phyloP scores from a whole-genome alignment of 2,113 vertebrate genomes.

The Mesitornis unicolor region DNA sequence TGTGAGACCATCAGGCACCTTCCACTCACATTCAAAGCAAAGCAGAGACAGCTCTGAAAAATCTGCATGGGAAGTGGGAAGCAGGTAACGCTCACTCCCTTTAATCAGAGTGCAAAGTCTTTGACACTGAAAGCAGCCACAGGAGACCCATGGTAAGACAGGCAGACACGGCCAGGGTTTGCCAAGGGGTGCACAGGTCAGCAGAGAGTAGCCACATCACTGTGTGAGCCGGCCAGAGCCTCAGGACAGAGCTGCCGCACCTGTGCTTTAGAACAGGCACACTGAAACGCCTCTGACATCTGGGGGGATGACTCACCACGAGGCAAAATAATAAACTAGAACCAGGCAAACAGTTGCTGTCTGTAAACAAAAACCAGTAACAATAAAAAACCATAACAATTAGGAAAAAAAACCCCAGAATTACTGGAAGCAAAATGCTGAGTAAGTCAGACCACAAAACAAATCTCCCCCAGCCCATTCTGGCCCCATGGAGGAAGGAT shows the following conservation, averaged over 20 bases:
- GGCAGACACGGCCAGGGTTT: rapidly evolving
- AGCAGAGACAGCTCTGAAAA: neutral
- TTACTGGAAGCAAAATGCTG: neutral
- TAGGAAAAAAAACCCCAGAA: neutral
- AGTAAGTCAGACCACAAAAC: neutral
- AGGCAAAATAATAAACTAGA: neutral
- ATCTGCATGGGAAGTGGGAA: neutral
- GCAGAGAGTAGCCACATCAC: neutral
- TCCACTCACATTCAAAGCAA: neutral
- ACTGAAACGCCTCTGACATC: neutral
- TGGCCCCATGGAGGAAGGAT: neutral
- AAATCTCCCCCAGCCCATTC: neutral
- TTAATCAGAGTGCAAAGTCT: neutral
- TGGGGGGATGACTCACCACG: neutral
- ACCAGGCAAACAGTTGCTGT: neutral
- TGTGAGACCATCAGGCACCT: neutral
- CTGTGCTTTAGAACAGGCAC: neutral
- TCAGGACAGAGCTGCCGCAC: neutral
- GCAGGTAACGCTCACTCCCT: neutral
- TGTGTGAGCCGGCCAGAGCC: neutral
- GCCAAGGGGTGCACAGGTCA: neutral
- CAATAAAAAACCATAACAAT: neutral
- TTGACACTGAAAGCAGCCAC: neutral
- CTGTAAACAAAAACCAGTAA: neutral
- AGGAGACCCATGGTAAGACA: neutral